Percentiles rank a stretch among this genome's conserved stretches.
Conservation (phyloP, 2,888 invertebrate species). For the Pristionchus maxplancki region DNA sequence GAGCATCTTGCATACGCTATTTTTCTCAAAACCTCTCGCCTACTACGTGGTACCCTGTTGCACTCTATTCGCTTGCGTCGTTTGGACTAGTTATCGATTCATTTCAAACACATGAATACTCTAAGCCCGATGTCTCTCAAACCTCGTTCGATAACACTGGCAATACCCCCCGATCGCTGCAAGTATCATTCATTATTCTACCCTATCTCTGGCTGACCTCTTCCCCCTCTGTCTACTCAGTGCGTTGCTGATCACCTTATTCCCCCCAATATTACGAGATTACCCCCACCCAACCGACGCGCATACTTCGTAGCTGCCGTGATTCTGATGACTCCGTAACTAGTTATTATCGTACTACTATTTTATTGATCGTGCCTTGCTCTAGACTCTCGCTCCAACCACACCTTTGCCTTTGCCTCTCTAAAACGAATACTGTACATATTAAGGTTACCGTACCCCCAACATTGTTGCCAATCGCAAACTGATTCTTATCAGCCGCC, state of each 20-base stretch:
- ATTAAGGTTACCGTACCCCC: slow-evolving; percentile 33
- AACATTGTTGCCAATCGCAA: slow-evolving; percentile 16
- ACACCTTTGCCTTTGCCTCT: slow-evolving; percentile 10
- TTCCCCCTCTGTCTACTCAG: neutral
- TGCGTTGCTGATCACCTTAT: neutral
- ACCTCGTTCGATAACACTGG: neutral
- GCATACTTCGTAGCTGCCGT: slow-evolving; percentile 17
- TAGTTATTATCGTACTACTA: neutral
- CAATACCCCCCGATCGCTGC: neutral
- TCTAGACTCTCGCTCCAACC: slow-evolving; percentile 12
- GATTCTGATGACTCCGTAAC: slow-evolving; percentile 1
- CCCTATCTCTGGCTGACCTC: slow-evolving; percentile 27
- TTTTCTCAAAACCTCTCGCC: neutral
- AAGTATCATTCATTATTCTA: slow-evolving; percentile 14
- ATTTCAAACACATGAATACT: slow-evolving; percentile 29
- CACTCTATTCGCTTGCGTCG: slow-evolving; percentile 30
- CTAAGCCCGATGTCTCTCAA: slow-evolving; percentile 38
- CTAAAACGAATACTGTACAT: slow-evolving; percentile 36
- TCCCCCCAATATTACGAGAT: slow-evolving; percentile 37
- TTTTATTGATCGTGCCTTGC: neutral
- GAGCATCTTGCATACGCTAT: neutral
- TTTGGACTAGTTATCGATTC: slow-evolving; percentile 33
- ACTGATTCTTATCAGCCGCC: slow-evolving; percentile 32
- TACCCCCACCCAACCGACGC: neutral
- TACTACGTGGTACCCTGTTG: neutral